Base-by-base conservation (phyloP, 2,113 vertebrate genomes). In the Daphoenositta chrysoptera region DNA sequence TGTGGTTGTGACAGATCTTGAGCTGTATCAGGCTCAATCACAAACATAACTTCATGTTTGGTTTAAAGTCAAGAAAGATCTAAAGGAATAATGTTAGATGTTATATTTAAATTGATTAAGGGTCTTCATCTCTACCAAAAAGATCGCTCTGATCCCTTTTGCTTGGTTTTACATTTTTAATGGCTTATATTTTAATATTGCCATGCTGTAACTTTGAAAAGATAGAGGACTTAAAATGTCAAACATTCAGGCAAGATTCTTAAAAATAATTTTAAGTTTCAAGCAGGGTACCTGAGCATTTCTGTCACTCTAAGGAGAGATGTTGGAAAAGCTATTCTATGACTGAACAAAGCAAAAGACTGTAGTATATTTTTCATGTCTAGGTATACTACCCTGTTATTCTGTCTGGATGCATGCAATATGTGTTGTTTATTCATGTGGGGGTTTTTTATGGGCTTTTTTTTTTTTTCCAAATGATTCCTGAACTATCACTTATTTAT, bases 401-500 rank as follows among this genome's bases (percentile, higher is more conserved):
- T 69, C 39, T 87, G 30, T 39, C 39, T 9, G 11, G 5, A 19
- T 80, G 26, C 7, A 20, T 40, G 26, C 48, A 31, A 5, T 22
- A 4, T 27, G 6, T 56, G 17, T 31, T 79, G 22, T n/a, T 72
- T 10, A 23, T 64, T 79, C 16, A 1, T 1, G 1, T 31, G 9
- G 10, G 8, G 6, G 0, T 1, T 44, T 64, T 83, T 27, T 11
- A 11, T 31, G 11, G 11, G 4, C 4, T n/a, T 47, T 20, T 10
- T 30, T 48, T 4, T 50, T 2, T 22, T 79, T 72, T 77, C 23
- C 13, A 45, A 57, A 10, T 11, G 10, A 17, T 44, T 57, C 12
- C 39, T 56, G 63, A 72, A 31, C 17, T 14, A 27, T 22, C 26
- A 35, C 13, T 26, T 4, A 27, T 2, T 47, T 28, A 18, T 17